Conservation (phyloP, 2,113 vertebrate genomes). For the Alces alces region DNA sequence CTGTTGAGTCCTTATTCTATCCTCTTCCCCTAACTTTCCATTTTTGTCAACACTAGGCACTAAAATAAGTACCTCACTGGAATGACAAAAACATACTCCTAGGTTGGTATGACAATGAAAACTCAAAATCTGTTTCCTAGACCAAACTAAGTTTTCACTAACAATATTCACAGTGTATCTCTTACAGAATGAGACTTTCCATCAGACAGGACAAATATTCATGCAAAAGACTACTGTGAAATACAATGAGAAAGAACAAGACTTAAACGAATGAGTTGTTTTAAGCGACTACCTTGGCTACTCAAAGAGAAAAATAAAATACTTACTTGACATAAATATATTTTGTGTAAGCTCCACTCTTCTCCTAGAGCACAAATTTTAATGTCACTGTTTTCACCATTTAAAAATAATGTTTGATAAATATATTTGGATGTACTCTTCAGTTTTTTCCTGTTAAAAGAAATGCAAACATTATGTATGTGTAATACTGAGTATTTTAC, state of each 20-base stretch:
- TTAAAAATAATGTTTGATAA: slow-evolving; percentile 96
- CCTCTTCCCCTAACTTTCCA: not conserved
- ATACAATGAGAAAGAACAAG: not conserved
- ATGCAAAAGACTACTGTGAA: not conserved
- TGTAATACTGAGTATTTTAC: not conserved
- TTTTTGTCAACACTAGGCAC: slow-evolving; percentile 3
- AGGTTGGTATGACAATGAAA: not conserved
- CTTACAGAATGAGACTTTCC: not conserved
- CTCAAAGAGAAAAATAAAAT: not conserved
- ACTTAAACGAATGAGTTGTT: not conserved
- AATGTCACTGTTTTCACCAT: slow-evolving; percentile 97
- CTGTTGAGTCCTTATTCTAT: not conserved
- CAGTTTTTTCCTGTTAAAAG: slow-evolving; percentile 89
- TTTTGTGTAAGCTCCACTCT: slow-evolving; percentile 97
- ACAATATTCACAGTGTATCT: not conserved
- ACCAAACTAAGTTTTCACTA: not conserved
- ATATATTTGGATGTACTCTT: slow-evolving; percentile 97
- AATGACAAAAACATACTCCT: not conserved
- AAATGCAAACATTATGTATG: slow-evolving; percentile 13
- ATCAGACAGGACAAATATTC: not conserved
- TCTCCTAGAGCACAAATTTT: slow-evolving; percentile 95
- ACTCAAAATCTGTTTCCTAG: slow-evolving; percentile 13
- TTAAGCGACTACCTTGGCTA: not conserved
- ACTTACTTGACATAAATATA: slow-evolving; percentile 96
- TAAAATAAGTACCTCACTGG: not conserved